A percentile compares a stretch with the other conserved stretches of the same genome.
These are phyloP conservation scores for Epistrophe eligans DNA, from an alignment of 2,888 invertebrate genomes.

Conservation along the genomic window DNA sequence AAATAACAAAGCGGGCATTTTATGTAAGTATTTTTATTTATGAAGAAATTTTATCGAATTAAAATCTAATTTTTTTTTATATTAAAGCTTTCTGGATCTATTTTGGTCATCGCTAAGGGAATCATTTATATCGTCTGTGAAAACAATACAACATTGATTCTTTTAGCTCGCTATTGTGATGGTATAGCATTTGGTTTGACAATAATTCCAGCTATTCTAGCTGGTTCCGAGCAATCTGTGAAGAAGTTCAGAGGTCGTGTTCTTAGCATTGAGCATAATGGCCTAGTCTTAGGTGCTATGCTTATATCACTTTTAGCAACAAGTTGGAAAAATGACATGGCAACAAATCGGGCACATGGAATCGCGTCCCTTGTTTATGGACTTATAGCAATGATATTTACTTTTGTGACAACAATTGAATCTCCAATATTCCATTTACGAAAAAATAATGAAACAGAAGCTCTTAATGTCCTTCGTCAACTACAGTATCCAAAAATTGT, in stretches of 20 bases:
- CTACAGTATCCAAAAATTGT: constrained; percentile 78
- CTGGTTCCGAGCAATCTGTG: constrained; percentile 78
- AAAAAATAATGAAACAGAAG: constrained; percentile 78
- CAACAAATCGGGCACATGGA: constrained; percentile 78
- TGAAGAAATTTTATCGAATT: background rate
- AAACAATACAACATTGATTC: constrained; percentile 64
- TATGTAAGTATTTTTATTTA: background rate
- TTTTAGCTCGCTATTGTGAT: constrained; percentile 80
- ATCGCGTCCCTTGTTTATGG: constrained; percentile 77
- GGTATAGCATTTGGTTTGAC: constrained; percentile 80
- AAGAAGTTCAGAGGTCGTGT: constrained; percentile 77
- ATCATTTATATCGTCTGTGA: constrained; percentile 78
- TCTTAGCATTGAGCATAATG: constrained; percentile 78
- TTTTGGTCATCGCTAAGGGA: constrained; percentile 77
- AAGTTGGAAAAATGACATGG: constrained; percentile 68
- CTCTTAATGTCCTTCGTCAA: constrained; percentile 79
- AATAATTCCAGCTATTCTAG: constrained; percentile 79
- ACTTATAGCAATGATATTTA: constrained; percentile 70
- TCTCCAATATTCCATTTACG: constrained; percentile 80
- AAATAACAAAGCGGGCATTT: background rate
- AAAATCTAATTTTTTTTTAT: background rate
- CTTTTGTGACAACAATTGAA: constrained; percentile 77
- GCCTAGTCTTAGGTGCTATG: constrained; percentile 77
- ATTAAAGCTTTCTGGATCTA: constrained; percentile 15
- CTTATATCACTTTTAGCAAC: constrained; percentile 77